A percentile compares a stretch with the other conserved stretches of the same genome.
Conservation (phyloP, 2,888 invertebrate species). For the Uropetala carovei region DNA sequence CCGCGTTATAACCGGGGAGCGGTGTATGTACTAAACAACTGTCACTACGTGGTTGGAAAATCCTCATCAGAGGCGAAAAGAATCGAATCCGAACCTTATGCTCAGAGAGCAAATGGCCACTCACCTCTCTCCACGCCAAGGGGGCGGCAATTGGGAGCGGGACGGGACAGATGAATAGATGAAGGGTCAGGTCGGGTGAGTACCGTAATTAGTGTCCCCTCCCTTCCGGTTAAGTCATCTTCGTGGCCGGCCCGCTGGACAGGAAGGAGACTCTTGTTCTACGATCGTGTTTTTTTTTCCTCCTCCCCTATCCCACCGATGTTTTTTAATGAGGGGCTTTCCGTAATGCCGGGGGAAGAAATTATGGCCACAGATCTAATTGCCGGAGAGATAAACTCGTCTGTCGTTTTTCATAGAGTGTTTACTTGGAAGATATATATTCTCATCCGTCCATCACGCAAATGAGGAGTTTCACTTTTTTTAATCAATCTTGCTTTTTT, state of each 20-base stretch:
- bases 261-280: not conserved
- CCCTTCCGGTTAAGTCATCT: not conserved
- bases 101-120: not conserved
- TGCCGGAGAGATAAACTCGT: not conserved
- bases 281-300: not conserved
- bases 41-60: too few relatives aligned
- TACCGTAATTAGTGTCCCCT: not conserved
- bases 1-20: too few relatives aligned
- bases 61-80: too few relatives aligned
- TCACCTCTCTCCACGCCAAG: not conserved
- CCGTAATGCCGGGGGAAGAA: not conserved
- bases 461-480: not conserved
- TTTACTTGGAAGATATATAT: not conserved
- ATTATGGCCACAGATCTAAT: slow-evolving; percentile 16
- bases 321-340: not conserved
- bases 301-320: not conserved
- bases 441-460: not conserved
- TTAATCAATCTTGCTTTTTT: not conserved
- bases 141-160: not conserved
- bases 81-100: too few relatives aligned
- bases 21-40: too few relatives aligned
- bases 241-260: not conserved
- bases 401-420: not conserved
- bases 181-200: not conserved
- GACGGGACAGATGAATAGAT: not conserved